Base-by-base conservation (phyloP, 2,113 vertebrate species). In the Motacilla alba region DNA sequence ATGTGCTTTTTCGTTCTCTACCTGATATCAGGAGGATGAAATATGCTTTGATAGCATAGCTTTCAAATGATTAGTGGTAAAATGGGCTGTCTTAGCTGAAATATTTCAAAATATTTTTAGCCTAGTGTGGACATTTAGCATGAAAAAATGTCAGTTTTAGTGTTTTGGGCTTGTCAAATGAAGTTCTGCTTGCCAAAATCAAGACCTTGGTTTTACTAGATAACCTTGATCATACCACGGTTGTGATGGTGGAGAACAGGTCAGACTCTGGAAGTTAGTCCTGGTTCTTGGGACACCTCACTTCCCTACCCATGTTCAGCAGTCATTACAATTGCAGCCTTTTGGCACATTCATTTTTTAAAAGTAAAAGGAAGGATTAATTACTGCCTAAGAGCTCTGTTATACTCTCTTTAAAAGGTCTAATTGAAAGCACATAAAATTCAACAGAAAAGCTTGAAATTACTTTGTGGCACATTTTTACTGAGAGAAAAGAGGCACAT, bases 381-480 rank as follows among this genome's bases (percentile, higher is more conserved):
- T 95, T 86, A 56, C 24, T 75, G 47, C 22, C 76, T 94, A 89
- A 87, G 44, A 93, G 60, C 52, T 72, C 55, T 70, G 35, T 47
- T 83, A 59, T 4, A 55, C 35, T 18, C 18, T 63, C 74, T 80
- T 58, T n/a, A 60, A 63, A 82, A 79, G 30, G 60, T 67, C 73
- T 87, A 86, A 94, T 47, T 52, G 60, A 94, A 94, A 91, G 52
- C 19, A 47, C 24, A 74, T 74, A 33, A 66, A 89, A 92, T 88
- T 83, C 69, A 84, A 68, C 69, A 89, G 80, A 70, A 92, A 89
- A 82, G 41, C 70, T 79, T 76, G 66, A 89, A 90, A 82, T 84
- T 53, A 64, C 56, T 76, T 91, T 60, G 37, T 44, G 68, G 58
- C 22, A 43, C 28, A 27, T 56, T 79, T 89, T 83, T 64, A 53